Evolutionary conservation across 2,888 invertebrate species (phyloP).

Genomic region (Caenorhabditis drosophilae): DNA sequence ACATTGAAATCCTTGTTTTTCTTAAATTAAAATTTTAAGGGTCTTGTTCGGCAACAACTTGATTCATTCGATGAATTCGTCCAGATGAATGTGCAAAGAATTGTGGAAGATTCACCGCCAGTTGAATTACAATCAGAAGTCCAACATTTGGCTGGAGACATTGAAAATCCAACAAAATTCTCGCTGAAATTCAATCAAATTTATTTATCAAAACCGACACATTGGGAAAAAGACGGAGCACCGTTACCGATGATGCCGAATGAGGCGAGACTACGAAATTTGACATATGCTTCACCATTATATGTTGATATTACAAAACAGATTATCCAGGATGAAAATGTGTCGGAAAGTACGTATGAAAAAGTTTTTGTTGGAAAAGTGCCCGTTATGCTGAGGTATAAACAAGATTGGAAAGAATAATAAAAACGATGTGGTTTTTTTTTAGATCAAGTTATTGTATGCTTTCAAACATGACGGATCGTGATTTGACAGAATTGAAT

Average conservation of each 20-base stretch:
- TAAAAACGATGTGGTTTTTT: no score
- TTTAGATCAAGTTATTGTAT: constrained; percentile 97
- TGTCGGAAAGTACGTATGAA: constrained; percentile 79
- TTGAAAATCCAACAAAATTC: constrained; percentile 79
- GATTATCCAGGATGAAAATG: constrained; percentile 79
- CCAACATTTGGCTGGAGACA: constrained; percentile 77
- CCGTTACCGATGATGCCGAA: constrained; percentile 99
- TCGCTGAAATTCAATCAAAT: constrained; percentile 97
- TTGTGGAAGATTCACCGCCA: constrained; percentile 97
- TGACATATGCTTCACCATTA: constrained; percentile 89
- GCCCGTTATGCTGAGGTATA: constrained; percentile 96
- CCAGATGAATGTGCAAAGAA: constrained; percentile 98
- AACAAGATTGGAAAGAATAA: no score
- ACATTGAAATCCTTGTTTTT: not conserved
- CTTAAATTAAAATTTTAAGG: constrained; percentile 70
- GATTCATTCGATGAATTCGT: constrained; percentile 99
- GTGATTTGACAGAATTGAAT: constrained; percentile 97
- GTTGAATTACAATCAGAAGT: constrained; percentile 94
- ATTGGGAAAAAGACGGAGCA: constrained; percentile 99
- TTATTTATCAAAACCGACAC: constrained; percentile 97
- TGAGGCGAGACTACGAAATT: constrained; percentile 91
- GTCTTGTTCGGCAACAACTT: constrained; percentile 95
- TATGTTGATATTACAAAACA: constrained; percentile 96
- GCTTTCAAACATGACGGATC: constrained; percentile 90
- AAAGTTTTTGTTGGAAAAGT: constrained; percentile 86